Evolutionary conservation across 2,113 vertebrate species (phyloP), one percentile per base, ranked within the genome.

Genomic region (Mystacornis crossleyi): DNA sequence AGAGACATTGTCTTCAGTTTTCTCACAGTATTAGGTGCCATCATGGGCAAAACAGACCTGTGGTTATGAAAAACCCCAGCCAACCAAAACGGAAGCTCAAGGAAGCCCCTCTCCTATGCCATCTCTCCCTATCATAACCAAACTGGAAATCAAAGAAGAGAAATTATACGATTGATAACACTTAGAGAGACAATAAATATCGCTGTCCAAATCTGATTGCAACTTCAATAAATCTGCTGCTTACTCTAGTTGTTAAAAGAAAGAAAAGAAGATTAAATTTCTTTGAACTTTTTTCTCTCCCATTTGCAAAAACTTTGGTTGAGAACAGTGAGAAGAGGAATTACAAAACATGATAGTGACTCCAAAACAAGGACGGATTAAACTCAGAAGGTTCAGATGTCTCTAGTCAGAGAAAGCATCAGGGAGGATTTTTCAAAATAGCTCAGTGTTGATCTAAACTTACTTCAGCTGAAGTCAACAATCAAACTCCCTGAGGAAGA

Each of bases 401-500:
- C 86, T 95, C 60, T 53, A 72, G 81, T 90, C 79, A 95, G 82
- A 86, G 54, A 89, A 92, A 81, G 71, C 51, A 90, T 62, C 75
- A 89, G 94, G 90, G 64, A 97, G 61, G 84, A 91, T 81, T 84
- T 91, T 94, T 89, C 69, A 74, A 90, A 95, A 95, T 74, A 93
- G 65, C 79, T 84, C 71, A 66, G 25, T 92, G 93, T 95, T 96
- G 87, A 93, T 73, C 85, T 96, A 94, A 96, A 90, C 55, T 87
- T 88, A 55, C 71, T 90, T 83, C 67, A 86, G 4, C 85, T 86
- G 87, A 95, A 95, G 87, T 93, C 87, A 97, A 96, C 81, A 95
- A 81, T 53, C 58, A 82, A 95, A 95, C 81, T 96, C 93, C 87
- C 87, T 58, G 64, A 78, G 95, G 92, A 96, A 95, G 93, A 85